Evolutionary conservation across 2,797 vertebrate species (phyloP).

Genomic region (Jordanella pulchra): DNA sequence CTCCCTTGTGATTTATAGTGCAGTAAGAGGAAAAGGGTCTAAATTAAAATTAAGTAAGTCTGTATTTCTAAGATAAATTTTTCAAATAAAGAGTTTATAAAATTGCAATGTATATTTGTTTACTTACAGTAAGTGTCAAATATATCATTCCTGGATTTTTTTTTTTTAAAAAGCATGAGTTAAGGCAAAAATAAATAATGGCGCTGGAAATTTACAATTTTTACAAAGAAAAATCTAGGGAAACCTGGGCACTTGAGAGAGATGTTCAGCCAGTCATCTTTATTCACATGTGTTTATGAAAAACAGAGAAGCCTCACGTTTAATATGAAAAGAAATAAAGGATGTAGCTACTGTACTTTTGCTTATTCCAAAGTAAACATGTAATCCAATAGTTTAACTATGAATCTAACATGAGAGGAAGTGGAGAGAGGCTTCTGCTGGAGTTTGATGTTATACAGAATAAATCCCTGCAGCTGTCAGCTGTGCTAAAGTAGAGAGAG

Average conservation of each 20-base stretch:
- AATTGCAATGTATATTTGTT: neutral
- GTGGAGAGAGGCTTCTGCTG: neutral
- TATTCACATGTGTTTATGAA: too few species aligned
- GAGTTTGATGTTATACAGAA: neutral
- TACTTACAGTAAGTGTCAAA: neutral
- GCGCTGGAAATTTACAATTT: neutral
- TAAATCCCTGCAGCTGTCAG: constrained; percentile 1
- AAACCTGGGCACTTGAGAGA: neutral
- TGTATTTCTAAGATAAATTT: neutral
- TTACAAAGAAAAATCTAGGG: neutral
- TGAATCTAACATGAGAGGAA: neutral
- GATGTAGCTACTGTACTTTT: neutral
- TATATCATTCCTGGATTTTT: neutral
- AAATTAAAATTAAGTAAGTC: neutral
- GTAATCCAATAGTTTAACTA: neutral
- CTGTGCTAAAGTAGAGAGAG: neutral
- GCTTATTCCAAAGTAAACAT: neutral
- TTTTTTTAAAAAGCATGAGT: neutral
- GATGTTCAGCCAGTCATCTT: too few species aligned
- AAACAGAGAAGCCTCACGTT: neutral
- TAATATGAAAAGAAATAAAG: neutral
- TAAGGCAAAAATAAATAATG: neutral
- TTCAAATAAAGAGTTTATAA: neutral
- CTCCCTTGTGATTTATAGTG: neutral
- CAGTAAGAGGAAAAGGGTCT: neutral